Base-by-base conservation (phyloP, 2,113 vertebrate genomes). In the Craseonycteris thonglongyai region DNA sequence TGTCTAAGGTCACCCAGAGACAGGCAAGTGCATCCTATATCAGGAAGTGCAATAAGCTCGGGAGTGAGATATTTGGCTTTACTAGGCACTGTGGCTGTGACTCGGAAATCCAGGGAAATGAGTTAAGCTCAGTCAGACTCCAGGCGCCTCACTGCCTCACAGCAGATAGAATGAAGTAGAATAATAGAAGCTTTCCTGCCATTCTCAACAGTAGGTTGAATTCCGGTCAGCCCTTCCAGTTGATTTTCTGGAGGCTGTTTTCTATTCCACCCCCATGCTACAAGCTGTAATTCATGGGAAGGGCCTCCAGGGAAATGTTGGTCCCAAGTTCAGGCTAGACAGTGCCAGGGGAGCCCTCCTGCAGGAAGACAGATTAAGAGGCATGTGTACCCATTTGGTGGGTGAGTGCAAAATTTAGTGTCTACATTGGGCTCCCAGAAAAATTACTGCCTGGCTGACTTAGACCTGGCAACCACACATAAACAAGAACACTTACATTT, bases 11-110 rank as follows among this genome's bases (percentile, higher is more conserved):
- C 99, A 99, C 96, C 76, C 66, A 97, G 98, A 99, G 99, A 99
- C 98, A 99, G 61, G 98, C 98, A 96, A 99, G 98, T 99, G 99
- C 99, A 99, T 99, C 99, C 99, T 99, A 99, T 99, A 98, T 98
- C 98, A 99, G 99, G 99, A 99, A 99, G 98, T 97, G 91, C 94
- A 97, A 98, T 91, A 87, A 93, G 98, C 99, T 98, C 98, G 38
- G 82, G 98, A 98, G 99, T 98, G 98, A 99, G 99, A 98, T 98
- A 99, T 98, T 98, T 98, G 98, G 98, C 98, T 98, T 98, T 96
- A 98, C 98, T 83, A 54, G 91, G 98, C 97, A 95, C 97, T 7
- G 96, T 49, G 97, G 98, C 98, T 54, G 96, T 94, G 98, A 98
- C 98, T 98, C 99, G 99, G 99, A 99, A 99, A 98, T 99, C 98